These are phyloP conservation scores for Drosophila subobscura DNA, from an alignment of 1,140 invertebrate species.

Conservation along the genomic window DNA sequence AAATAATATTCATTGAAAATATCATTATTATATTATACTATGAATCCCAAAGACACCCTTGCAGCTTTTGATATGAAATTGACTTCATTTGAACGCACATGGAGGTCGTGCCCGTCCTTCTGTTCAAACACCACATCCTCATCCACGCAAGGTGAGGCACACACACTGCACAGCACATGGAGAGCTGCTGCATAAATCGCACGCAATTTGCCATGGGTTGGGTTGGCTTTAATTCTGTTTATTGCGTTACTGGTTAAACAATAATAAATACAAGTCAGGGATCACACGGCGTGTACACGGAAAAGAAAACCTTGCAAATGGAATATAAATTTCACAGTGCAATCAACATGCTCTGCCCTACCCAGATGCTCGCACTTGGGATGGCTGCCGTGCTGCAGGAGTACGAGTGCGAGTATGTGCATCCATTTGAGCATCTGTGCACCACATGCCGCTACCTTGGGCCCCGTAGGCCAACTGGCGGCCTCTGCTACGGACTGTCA, in stretches of 20 bases:
- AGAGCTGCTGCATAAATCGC: slow-evolving; percentile 18
- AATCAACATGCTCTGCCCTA: slow-evolving; percentile 20
- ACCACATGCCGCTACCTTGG: slow-evolving; percentile 70
- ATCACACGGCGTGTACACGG: slow-evolving; percentile 15
- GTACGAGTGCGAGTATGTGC: background rate
- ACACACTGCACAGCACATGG: too few relatives aligned
- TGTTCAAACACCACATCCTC: slow-evolving; percentile 12
- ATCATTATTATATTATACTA: too few relatives aligned
- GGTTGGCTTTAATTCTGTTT: slow-evolving; percentile 46
- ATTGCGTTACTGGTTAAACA: slow-evolving; percentile 45
- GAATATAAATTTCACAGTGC: slow-evolving; percentile 26
- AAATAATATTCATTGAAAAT: too few relatives aligned
- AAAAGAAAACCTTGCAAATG: slow-evolving; percentile 24
- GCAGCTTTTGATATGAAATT: slow-evolving; percentile 7
- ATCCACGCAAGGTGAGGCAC: slow-evolving; percentile 24
- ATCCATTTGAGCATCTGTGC: slow-evolving; percentile 50
- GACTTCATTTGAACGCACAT: slow-evolving; percentile 14
- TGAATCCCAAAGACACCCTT: too few relatives aligned
- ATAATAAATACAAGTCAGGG: slow-evolving; percentile 60
- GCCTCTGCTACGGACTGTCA: slow-evolving; percentile 55
- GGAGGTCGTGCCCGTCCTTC: slow-evolving; percentile 11
- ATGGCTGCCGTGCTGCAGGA: background rate
- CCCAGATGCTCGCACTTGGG: background rate
- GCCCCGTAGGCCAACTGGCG: background rate
- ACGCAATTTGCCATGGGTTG: slow-evolving; percentile 40